phyloP scores from a whole-genome alignment of 1,140 invertebrate genomes.

The Pseudomyrmex gracilis region DNA sequence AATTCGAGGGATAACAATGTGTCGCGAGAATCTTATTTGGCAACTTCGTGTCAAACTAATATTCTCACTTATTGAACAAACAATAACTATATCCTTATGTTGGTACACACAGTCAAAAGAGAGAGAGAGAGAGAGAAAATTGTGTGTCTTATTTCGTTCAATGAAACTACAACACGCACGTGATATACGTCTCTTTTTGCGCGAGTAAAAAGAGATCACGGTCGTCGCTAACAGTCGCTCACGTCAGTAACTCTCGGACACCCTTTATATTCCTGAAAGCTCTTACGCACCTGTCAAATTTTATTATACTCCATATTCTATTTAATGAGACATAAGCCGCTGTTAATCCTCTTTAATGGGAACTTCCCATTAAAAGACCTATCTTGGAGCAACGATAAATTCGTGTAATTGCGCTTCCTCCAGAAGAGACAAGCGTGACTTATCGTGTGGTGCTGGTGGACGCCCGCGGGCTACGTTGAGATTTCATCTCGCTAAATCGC shows the following conservation, averaged over 20 bases:
- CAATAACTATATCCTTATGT: background rate
- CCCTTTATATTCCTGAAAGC: background rate
- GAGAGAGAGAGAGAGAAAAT: no score
- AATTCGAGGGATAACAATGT: background rate
- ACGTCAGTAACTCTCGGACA: background rate
- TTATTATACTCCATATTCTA: slow-evolving; percentile 26
- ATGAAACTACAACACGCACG: background rate
- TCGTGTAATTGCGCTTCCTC: slow-evolving; percentile 40
- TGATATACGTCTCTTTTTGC: background rate
- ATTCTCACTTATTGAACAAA: background rate
- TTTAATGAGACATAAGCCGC: slow-evolving; percentile 9
- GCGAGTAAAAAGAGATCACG: slow-evolving; percentile 13
- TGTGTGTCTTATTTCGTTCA: background rate
- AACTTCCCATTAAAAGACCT: slow-evolving; percentile 23
- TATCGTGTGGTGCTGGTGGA: background rate
- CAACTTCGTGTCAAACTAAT: no score
- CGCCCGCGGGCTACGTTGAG: background rate
- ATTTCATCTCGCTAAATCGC: slow-evolving; percentile 40
- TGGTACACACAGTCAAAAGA: background rate
- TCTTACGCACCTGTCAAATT: background rate
- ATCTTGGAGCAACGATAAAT: slow-evolving; percentile 30
- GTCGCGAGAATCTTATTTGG: background rate
- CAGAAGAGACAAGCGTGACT: slow-evolving; percentile 9
- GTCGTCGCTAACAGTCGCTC: background rate
- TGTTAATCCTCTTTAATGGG: slow-evolving; percentile 21